These are phyloP conservation scores for Philypnodon macrostomus DNA, from an alignment of 2,797 vertebrate genomes.

Conservation along the genomic window DNA sequence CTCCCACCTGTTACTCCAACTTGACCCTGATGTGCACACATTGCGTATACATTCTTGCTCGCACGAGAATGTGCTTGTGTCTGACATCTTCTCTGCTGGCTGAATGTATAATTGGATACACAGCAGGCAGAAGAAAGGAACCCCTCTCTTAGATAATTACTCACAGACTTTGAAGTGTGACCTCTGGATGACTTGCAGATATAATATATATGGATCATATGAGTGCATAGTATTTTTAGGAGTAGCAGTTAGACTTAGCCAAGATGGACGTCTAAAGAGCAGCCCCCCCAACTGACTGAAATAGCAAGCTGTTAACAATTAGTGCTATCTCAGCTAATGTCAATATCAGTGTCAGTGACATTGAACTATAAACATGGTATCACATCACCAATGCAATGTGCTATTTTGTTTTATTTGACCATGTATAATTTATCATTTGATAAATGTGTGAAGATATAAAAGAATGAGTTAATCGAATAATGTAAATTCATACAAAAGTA, in stretches of 20 bases:
- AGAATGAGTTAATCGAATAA: no score
- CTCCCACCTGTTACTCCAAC: conserved; percentile 52
- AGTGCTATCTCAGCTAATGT: conserved; percentile 40
- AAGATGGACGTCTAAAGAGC: conserved; percentile 41
- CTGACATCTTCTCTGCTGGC: conserved; percentile 14
- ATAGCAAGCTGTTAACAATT: conserved; percentile 59
- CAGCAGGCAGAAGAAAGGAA: conserved; percentile 38
- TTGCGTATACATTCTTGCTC: conserved; percentile 22
- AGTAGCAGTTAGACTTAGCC: conserved; percentile 39
- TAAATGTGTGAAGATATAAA: background rate
- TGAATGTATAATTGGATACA: conserved; percentile 37
- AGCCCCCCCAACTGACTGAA: conserved; percentile 46
- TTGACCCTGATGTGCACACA: conserved; percentile 28
- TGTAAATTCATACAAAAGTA: no score
- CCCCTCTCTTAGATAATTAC: conserved; percentile 54
- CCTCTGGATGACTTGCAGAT: conserved; percentile 51
- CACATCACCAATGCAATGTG: background rate
- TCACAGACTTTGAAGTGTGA: conserved; percentile 47
- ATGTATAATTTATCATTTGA: background rate
- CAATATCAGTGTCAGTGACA: conserved; percentile 36
- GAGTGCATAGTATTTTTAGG: conserved; percentile 63
- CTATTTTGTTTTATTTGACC: background rate
- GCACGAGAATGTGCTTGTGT: conserved; percentile 21
- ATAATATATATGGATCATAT: conserved; percentile 55
- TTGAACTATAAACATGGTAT: conserved; percentile 27